A percentile compares a stretch with the other conserved stretches of the same genome.
phyloP scores from a whole-genome alignment of 2,113 vertebrate genomes.

The Falco punctatus region DNA sequence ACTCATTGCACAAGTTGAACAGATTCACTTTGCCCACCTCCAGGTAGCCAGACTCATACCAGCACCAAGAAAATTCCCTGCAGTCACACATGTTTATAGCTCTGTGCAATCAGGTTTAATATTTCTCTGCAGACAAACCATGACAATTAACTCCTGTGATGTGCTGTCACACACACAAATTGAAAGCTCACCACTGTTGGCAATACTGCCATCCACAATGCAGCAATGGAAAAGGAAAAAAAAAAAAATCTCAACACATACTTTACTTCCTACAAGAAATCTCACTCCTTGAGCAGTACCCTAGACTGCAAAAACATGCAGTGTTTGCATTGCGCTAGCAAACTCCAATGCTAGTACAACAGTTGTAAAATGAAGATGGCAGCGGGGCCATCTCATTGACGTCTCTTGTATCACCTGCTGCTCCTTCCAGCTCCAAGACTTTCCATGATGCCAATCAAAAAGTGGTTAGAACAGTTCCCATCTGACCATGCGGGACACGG shows the following conservation, averaged over 20 bases:
- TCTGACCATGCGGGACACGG: fast-evolving
- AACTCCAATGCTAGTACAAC: neutral
- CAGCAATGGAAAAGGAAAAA: neutral
- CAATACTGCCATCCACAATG: neutral
- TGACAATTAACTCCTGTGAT: constrained; percentile 57
- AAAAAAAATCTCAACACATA: neutral
- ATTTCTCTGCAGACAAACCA: constrained; percentile 20
- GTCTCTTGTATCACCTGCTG: neutral
- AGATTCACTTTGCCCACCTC: neutral
- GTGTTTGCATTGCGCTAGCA: neutral
- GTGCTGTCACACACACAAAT: constrained; percentile 29
- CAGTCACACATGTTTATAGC: neutral
- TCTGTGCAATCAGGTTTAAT: constrained; percentile 43
- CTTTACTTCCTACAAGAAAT: neutral
- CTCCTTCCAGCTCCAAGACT: neutral
- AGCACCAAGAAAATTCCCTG: constrained; percentile 3
- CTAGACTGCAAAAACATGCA: neutral
- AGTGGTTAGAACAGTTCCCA: neutral
- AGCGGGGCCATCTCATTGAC: neutral
- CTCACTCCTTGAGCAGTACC: neutral
- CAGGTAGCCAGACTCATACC: neutral
- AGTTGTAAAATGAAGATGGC: neutral
- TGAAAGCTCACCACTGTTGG: neutral
- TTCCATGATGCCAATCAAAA: neutral
- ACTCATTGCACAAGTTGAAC: neutral